A percentile compares a stretch with the other conserved stretches of the same genome.
These are phyloP conservation scores for Rousettus madagascariensis DNA, from an alignment of 2,797 vertebrate genomes.

Conservation along the genomic window DNA sequence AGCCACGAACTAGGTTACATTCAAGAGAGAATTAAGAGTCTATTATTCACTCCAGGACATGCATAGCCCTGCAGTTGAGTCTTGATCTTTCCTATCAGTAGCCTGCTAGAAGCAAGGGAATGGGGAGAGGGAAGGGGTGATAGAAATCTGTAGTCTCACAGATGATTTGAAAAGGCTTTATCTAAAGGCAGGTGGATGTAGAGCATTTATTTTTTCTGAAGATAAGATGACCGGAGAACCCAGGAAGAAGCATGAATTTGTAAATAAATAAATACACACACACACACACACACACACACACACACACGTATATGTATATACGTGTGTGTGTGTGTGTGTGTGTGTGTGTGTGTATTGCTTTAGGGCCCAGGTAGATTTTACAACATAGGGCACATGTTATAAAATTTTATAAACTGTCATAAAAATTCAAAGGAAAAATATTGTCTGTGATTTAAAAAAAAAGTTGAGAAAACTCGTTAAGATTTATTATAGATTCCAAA, in stretches of 20 bases:
- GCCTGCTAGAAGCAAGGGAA: not conserved
- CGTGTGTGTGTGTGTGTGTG: no score
- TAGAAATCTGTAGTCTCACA: not conserved
- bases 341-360: not conserved
- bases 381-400: not conserved
- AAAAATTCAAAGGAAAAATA: not conserved
- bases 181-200: not conserved
- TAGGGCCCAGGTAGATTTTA: not conserved
- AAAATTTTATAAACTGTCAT: not conserved
- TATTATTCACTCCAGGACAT: not conserved
- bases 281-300: not conserved
- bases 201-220: not conserved
- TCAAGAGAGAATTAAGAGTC: not conserved
- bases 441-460: not conserved
- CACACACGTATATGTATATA: not conserved
- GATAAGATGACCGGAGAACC: not conserved
- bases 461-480: conserved; percentile 76
- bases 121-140: no score
- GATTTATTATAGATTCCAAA: conserved; percentile 80
- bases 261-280: not conserved
- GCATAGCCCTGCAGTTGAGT: not conserved
- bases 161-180: not conserved
- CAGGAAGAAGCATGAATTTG: fast-evolving
- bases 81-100: not conserved
- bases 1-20: not conserved